phyloP scores from a whole-genome alignment of 2,888 invertebrate species.

The Perizoma flavofasciatum region DNA sequence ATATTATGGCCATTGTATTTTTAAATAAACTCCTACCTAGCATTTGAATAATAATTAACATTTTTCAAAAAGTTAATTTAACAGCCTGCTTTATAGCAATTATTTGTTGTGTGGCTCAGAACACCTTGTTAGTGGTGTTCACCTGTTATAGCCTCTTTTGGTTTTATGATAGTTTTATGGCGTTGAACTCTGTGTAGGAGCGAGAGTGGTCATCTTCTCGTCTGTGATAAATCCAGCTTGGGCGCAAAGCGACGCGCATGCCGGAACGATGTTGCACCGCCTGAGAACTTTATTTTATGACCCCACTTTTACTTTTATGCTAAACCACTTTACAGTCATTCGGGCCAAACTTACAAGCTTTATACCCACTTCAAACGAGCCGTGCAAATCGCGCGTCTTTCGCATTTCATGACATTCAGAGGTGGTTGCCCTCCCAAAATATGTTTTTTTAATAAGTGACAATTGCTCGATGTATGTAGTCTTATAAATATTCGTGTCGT shows the following conservation, averaged over 20 bases:
- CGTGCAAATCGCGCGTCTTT: slow-evolving; percentile 28
- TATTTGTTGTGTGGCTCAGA: slow-evolving; percentile 14
- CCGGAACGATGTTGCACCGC: slow-evolving; percentile 52
- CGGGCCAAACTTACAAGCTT: slow-evolving; percentile 23
- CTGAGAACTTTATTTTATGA: slow-evolving; percentile 69
- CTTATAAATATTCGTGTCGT: slow-evolving; percentile 60
- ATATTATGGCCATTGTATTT: slow-evolving; percentile 6
- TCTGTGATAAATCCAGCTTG: slow-evolving; percentile 58
- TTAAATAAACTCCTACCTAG: slow-evolving; percentile 3
- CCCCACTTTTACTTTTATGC: slow-evolving; percentile 72
- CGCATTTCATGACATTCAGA: slow-evolving; percentile 19
- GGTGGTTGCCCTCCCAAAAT: slow-evolving; percentile 36
- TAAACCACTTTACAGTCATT: slow-evolving; percentile 44
- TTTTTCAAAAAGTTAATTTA: slow-evolving; percentile 7
- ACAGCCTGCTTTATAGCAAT: slow-evolving; percentile 4
- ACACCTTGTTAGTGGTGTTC: slow-evolving; percentile 34
- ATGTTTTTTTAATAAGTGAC: slow-evolving; percentile 36
- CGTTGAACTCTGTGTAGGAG: slow-evolving; percentile 38
- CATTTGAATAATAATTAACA: slow-evolving; percentile 7
- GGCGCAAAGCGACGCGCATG: slow-evolving; percentile 47
- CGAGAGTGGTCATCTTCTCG: slow-evolving; percentile 51
- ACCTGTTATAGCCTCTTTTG: slow-evolving; percentile 33
- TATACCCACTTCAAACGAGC: slow-evolving; percentile 22
- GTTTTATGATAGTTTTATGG: slow-evolving; percentile 34
- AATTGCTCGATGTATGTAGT: slow-evolving; percentile 36